Conservation (phyloP, 2,888 invertebrate species). For the Ischnus inquisitorius region DNA sequence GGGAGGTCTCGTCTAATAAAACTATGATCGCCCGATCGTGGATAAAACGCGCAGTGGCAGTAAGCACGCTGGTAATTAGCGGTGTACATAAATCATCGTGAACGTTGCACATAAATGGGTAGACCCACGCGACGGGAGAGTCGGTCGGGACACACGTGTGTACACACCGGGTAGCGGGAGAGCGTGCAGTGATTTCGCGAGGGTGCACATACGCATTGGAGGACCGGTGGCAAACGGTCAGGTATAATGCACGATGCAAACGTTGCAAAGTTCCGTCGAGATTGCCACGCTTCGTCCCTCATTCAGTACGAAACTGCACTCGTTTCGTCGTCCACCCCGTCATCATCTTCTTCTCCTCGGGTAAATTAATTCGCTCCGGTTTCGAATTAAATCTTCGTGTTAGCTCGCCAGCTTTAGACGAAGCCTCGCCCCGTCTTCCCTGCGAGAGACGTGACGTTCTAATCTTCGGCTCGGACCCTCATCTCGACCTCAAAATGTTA, state of each 20-base stretch:
- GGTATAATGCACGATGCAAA: conserved; percentile 76
- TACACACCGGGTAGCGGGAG: conserved; percentile 40
- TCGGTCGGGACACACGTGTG: conserved; percentile 27
- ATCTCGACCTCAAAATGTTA: neutral
- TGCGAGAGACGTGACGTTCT: conserved; percentile 38
- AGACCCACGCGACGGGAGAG: conserved; percentile 73
- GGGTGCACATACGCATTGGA: conserved; percentile 57
- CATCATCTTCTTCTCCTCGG: neutral
- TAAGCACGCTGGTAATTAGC: conserved; percentile 83
- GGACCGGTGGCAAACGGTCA: conserved; percentile 73
- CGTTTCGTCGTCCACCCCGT: neutral
- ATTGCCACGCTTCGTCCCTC: conserved; percentile 32
- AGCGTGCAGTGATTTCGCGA: conserved; percentile 58
- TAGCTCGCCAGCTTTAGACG: conserved; percentile 11
- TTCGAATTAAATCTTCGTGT: conserved; percentile 25
- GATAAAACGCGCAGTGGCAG: conserved; percentile 81
- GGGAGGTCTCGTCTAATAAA: conserved; percentile 79
- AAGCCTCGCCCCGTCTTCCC: neutral
- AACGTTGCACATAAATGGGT: conserved; percentile 81
- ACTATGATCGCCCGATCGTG: conserved; percentile 80
- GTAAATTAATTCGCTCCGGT: conserved; percentile 28
- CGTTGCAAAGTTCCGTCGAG: conserved; percentile 72
- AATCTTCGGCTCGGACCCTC: conserved; percentile 42
- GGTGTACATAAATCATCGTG: conserved; percentile 85
- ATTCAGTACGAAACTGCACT: neutral